Evolutionary conservation across 2,888 invertebrate genomes (phyloP).

Genomic region (Caenorhabditis angaria): DNA sequence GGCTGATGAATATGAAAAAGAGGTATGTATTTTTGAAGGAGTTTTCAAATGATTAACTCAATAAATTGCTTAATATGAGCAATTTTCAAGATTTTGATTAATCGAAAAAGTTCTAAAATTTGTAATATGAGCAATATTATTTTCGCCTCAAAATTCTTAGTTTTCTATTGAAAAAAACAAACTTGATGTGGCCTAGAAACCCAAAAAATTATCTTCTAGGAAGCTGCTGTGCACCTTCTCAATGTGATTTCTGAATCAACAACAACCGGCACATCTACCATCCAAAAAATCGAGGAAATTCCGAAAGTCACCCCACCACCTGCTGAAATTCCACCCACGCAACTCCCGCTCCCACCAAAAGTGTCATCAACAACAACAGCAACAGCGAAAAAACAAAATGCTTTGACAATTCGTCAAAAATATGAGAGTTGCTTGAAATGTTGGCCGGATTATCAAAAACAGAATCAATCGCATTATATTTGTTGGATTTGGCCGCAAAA

Average conservation of each 20-base stretch:
- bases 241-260: conserved; percentile 21
- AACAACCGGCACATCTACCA: too few species aligned
- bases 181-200: background rate
- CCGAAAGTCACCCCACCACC: conserved; percentile 23
- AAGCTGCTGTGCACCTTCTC: conserved; percentile 27
- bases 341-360: too few species aligned
- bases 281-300: too few species aligned
- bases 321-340: too few species aligned
- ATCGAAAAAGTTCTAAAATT: too few species aligned
- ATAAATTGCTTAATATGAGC: too few species aligned
- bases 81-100: too few species aligned
- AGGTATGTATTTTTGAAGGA: too few species aligned
- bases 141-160: background rate
- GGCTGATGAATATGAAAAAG: conserved; percentile 73
- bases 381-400: conserved; percentile 19
- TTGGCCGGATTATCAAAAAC: background rate
- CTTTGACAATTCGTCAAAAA: background rate
- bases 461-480: background rate
- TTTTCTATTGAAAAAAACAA: background rate
- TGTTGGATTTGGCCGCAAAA: background rate
- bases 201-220: conserved; percentile 4
- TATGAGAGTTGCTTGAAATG: background rate
- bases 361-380: conserved; percentile 33
- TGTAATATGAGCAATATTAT: too few species aligned
- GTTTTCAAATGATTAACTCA: too few species aligned